Evolutionary conservation across 2,888 invertebrate species (phyloP), one percentile per base, ranked within the genome.

Genomic region (Polietes domitor): DNA sequence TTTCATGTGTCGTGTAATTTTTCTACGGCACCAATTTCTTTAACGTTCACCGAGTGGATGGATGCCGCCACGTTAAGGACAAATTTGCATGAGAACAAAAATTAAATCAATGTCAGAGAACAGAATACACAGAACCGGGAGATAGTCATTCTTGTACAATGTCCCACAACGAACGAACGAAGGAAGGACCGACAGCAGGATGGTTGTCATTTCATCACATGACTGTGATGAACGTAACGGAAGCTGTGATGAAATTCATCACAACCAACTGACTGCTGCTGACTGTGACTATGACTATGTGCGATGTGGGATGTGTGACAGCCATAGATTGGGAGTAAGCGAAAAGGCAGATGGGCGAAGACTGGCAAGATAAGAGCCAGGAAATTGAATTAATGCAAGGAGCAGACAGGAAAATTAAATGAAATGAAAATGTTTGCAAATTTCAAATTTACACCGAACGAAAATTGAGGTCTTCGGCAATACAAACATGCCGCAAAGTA

Each of bases 61-160:
- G 41, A 12, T 32, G 37, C 43, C 41, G 26, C 37, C 37, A 68
- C 68, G 68, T 68, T 68, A 68, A 41, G 37, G 72, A 28, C 24
- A 53, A 76, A 73, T 68, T 76, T 79, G 37, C 82, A 68, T 61
- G 24, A 28, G 53, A 50, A 50, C 74, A 72, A 37, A 75, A 78
- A 79, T 82, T 79, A 73, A 79, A 76, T 79, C 75, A 78, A 61
- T 82, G 75, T 78, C 75, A 72, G 21, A 37, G 19, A 28, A 61
- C 32, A 32, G 58, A 26, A 41, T 5, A 28, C 5, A 37, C 28
- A 61, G 6, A 61, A 4, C 61, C 26, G 19, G 12, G 58, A 61
- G 61, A 61, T 58, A 58, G 58, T 58, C 26, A 15, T 26, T 26
- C 26, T n/a, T n/a, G n/a, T n/a, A n/a, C n/a, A n/a, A n/a, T n/a